phyloP scores from a whole-genome alignment of 1,140 invertebrate genomes.

The Gyrodactylus salaris region DNA sequence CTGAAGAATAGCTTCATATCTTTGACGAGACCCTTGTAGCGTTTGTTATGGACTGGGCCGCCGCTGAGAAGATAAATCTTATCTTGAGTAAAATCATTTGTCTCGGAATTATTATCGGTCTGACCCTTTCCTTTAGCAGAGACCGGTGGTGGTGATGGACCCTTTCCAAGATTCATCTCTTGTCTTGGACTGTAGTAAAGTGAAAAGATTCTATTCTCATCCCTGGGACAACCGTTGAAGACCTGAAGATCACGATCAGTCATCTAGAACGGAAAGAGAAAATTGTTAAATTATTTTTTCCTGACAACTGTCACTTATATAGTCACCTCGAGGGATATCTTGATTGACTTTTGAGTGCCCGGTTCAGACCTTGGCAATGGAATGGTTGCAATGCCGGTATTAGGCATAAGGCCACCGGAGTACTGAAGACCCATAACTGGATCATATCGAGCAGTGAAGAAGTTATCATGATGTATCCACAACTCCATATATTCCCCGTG shows the following conservation, averaged over 20 bases:
- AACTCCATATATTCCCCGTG: background rate
- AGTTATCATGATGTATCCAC: background rate
- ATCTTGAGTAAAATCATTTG: background rate
- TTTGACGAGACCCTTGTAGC: background rate
- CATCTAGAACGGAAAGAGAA: background rate
- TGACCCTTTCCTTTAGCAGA: background rate
- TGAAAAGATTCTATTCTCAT: background rate
- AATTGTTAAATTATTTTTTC: background rate
- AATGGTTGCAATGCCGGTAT: background rate
- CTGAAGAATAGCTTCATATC: background rate
- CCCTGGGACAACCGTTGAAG: background rate
- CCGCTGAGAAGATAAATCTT: background rate
- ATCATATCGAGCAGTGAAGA: background rate
- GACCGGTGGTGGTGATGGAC: background rate
- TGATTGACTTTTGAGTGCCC: background rate
- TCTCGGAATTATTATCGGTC: background rate
- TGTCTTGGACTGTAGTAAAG: background rate
- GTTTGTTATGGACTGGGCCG: background rate
- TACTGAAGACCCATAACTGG: background rate
- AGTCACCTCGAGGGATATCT: background rate
- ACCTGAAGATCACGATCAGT: background rate
- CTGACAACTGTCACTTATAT: background rate
- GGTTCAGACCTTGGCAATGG: background rate
- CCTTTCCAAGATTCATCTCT: background rate
- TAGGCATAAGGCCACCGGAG: background rate